Evolutionary conservation across 2,888 invertebrate species (phyloP).

Genomic region (Augiades crinisus): DNA sequence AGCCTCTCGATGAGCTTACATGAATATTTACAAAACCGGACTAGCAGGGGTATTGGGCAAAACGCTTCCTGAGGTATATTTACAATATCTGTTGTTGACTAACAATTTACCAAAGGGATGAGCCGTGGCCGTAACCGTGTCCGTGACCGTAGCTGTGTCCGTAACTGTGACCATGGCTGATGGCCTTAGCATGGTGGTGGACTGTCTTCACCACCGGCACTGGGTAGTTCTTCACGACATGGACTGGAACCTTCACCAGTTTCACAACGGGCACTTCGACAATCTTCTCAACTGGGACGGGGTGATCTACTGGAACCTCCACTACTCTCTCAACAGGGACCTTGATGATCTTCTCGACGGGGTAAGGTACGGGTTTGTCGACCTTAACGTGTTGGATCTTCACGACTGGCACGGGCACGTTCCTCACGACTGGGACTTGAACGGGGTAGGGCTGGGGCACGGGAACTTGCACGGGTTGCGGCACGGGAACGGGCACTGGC

Average conservation of each 20-base stretch:
- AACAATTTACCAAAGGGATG: constrained; percentile 40
- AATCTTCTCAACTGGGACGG: constrained; percentile 75
- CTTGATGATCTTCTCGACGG: constrained; percentile 82
- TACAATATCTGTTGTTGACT: constrained; percentile 21
- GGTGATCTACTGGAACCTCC: constrained; percentile 77
- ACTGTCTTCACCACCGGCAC: constrained; percentile 71
- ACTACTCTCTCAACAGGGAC: constrained; percentile 81
- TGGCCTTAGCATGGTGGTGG: constrained; percentile 66
- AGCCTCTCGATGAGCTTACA: constrained; percentile 77
- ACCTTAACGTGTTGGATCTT: constrained; percentile 78
- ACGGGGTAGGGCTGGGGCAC: constrained; percentile 83
- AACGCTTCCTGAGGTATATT: constrained; percentile 36
- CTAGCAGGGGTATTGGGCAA: constrained; percentile 47
- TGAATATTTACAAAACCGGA: constrained; percentile 68
- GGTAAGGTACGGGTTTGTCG: constrained; percentile 81
- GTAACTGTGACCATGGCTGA: constrained; percentile 43
- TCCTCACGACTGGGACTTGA: constrained; percentile 75
- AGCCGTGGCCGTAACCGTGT: constrained; percentile 37
- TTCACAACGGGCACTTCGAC: constrained; percentile 80
- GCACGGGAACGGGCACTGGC: constrained; percentile 76
- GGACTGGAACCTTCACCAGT: constrained; percentile 69
- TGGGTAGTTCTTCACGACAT: constrained; percentile 64
- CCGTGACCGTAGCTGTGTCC: constrained; percentile 38
- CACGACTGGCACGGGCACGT: constrained; percentile 79
- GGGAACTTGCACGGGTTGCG: constrained; percentile 76